Conservation (phyloP, 2,797 vertebrate species). For the Echeneis naucrates region DNA sequence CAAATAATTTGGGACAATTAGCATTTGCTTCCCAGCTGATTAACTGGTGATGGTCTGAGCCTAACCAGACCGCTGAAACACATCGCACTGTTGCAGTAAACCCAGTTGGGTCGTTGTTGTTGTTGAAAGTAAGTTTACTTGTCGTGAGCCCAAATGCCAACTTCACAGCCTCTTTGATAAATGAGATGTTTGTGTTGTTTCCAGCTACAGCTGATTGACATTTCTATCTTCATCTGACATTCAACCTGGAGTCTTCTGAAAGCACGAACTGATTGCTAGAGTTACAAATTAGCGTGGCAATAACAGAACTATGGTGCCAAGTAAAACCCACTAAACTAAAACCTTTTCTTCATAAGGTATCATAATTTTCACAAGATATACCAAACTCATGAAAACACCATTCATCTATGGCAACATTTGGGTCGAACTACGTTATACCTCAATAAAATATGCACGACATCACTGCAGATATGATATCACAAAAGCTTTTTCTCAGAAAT, state of each 20-base stretch:
- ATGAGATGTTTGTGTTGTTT: neutral
- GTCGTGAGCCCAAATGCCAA: neutral
- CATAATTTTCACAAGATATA: neutral
- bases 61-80: conserved; percentile 30
- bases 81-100: conserved; percentile 3
- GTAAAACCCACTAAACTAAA: too few relatives aligned
- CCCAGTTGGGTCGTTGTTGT: conserved; percentile 26
- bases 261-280: neutral
- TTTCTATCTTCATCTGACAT: conserved; percentile 11
- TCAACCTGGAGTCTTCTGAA: neutral
- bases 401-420: neutral
- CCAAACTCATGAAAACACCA: neutral
- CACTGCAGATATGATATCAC: conserved; percentile 1
- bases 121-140: neutral
- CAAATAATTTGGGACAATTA: conserved; percentile 79
- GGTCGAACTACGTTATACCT: neutral
- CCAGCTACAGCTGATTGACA: neutral
- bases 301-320: neutral
- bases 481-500: conserved; percentile 44
- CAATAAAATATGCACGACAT: conserved; percentile 2
- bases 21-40: conserved; percentile 78
- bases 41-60: conserved; percentile 35
- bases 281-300: neutral
- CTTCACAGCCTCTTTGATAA: neutral
- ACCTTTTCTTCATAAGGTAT: neutral